These are phyloP conservation scores for Athalia circularis DNA, from an alignment of 2,888 invertebrate genomes.

Conservation along the genomic window DNA sequence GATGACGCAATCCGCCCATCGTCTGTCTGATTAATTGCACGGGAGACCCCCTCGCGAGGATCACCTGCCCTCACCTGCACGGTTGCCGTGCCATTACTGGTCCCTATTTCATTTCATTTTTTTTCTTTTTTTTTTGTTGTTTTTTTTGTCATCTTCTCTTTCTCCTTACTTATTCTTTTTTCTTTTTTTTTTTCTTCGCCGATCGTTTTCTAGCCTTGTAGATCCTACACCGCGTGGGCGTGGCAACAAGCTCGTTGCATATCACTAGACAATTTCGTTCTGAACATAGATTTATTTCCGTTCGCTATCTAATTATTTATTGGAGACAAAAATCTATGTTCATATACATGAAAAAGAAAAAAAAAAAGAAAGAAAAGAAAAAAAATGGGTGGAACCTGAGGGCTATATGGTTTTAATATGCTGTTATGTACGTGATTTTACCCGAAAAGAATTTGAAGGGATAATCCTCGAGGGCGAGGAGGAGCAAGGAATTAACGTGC, in stretches of 20 bases:
- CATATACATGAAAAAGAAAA: too few species aligned
- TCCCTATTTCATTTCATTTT: not conserved
- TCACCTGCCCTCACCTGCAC: constrained; percentile 30
- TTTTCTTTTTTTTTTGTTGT: not conserved
- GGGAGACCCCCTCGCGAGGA: constrained; percentile 21
- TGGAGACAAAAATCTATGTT: too few species aligned
- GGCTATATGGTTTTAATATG: too few species aligned
- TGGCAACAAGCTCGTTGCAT: not conserved
- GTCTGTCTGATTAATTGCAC: constrained; percentile 31
- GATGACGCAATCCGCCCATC: constrained; percentile 27
- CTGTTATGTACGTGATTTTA: too few species aligned
- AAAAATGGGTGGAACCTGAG: too few species aligned
- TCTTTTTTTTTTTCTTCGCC: not conserved
- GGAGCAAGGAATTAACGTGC: not conserved
- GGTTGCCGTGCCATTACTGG: not conserved
- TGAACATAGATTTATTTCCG: too few species aligned
- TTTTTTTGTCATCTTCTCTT: not conserved
- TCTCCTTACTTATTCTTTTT: not conserved
- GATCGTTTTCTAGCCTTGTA: constrained; percentile 4
- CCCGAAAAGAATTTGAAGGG: not conserved
- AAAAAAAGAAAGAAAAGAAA: too few species aligned
- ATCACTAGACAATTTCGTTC: too few species aligned
- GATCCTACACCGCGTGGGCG: not conserved
- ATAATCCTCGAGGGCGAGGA: constrained; percentile 5
- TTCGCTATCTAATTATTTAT: too few species aligned